phyloP scores from a whole-genome alignment of 2,888 invertebrate genomes.

The Ectropis crepuscularia region DNA sequence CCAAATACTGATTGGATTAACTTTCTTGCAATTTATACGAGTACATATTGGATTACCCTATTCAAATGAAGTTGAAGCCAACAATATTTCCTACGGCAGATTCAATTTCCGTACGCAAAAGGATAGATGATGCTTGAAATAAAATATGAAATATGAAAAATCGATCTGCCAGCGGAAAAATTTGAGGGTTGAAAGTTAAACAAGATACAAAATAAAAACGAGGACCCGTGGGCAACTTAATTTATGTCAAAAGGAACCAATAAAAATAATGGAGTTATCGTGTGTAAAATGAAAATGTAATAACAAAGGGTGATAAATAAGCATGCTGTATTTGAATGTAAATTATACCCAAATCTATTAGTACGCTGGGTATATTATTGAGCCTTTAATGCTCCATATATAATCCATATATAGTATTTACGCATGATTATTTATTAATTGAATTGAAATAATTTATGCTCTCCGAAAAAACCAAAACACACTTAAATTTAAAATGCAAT shows the following conservation, averaged over 20 bases:
- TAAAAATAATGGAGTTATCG: constrained; percentile 18
- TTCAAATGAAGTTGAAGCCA: constrained; percentile 7
- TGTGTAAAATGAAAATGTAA: constrained; percentile 10
- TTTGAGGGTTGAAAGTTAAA: constrained; percentile 10
- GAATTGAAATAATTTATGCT: too few species aligned
- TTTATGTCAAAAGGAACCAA: constrained; percentile 12
- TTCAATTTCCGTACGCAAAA: constrained; percentile 22
- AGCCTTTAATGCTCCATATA: too few species aligned
- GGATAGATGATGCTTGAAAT: constrained; percentile 19
- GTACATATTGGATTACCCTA: not conserved
- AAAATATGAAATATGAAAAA: constrained; percentile 16
- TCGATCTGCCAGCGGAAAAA: constrained; percentile 7
- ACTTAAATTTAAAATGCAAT: too few species aligned
- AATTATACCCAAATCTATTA: too few species aligned
- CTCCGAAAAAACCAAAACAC: too few species aligned
- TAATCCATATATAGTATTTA: too few species aligned
- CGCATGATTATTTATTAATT: too few species aligned
- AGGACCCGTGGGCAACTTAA: constrained; percentile 8
- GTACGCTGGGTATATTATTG: too few species aligned
- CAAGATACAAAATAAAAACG: constrained; percentile 14
- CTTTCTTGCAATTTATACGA: not conserved
- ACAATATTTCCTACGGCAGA: constrained; percentile 16
- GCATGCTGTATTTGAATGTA: not conserved
- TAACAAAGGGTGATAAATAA: constrained; percentile 11
- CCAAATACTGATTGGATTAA: not conserved